Conservation (phyloP, 2,797 vertebrate genomes). For the Sebastes iracundus region DNA sequence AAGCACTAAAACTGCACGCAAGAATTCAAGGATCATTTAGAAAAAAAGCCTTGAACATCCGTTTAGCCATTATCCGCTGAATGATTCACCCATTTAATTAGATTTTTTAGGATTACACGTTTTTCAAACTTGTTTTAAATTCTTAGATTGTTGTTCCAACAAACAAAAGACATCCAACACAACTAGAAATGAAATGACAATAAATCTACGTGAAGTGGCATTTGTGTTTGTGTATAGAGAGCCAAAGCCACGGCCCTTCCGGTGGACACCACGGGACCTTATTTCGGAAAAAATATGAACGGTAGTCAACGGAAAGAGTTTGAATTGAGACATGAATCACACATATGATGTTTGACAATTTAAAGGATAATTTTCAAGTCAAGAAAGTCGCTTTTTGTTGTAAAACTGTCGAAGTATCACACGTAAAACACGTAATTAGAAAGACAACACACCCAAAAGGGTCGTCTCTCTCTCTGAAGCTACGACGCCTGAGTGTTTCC, state of each 20-base stretch:
- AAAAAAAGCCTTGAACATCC: not conserved
- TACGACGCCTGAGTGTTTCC: too few relatives aligned
- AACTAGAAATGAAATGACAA: not conserved
- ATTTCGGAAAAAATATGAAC: too few relatives aligned
- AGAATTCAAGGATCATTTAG: not conserved
- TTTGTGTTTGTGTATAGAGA: not conserved
- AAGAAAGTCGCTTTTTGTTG: fast-evolving
- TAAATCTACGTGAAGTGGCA: not conserved
- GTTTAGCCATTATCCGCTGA: not conserved
- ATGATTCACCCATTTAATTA: not conserved
- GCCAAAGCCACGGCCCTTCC: too few relatives aligned
- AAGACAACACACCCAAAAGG: too few relatives aligned
- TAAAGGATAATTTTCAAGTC: too few relatives aligned
- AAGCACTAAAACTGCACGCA: not conserved
- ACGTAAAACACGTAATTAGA: too few relatives aligned
- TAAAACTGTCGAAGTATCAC: too few relatives aligned
- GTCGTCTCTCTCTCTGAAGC: too few relatives aligned
- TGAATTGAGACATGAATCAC: too few relatives aligned
- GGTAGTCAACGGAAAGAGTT: too few relatives aligned
- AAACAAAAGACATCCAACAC: not conserved
- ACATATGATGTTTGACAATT: too few relatives aligned
- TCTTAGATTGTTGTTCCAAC: not conserved
- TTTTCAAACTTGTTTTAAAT: not conserved
- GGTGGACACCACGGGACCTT: fast-evolving
- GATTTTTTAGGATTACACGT: not conserved